Conservation (phyloP, 2,888 invertebrate genomes). For the Muscina levida region DNA sequence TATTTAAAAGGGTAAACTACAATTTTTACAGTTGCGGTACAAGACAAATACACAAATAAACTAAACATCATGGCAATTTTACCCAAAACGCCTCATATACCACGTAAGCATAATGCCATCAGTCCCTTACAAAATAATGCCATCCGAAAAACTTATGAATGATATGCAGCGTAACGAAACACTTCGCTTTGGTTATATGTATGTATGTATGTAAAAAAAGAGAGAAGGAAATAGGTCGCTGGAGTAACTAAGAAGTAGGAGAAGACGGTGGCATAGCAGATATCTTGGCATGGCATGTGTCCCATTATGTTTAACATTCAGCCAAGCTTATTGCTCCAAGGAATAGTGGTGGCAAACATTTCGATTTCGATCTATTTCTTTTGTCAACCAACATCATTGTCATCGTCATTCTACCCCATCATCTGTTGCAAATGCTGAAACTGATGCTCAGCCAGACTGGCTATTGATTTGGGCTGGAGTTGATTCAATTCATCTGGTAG, state of each 20-base stretch:
- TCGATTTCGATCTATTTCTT: constrained; percentile 53
- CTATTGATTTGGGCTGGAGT: constrained; percentile 33
- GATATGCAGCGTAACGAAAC: constrained; percentile 63
- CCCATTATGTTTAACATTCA: constrained; percentile 47
- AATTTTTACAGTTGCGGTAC: too few species aligned
- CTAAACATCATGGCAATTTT: too few species aligned
- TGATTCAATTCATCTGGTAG: constrained; percentile 13
- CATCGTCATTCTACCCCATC: constrained; percentile 45
- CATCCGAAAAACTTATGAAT: constrained; percentile 49
- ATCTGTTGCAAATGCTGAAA: constrained; percentile 9
- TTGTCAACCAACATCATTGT: constrained; percentile 46
- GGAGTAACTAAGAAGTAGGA: constrained; percentile 48
- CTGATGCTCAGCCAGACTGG: constrained; percentile 31
- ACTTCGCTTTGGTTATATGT: constrained; percentile 57
- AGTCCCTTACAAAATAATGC: constrained; percentile 12
- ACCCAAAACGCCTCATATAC: too few species aligned
- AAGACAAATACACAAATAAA: too few species aligned
- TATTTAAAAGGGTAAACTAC: too few species aligned
- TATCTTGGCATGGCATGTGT: constrained; percentile 41
- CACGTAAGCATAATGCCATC: background rate
- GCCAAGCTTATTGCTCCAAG: constrained; percentile 38
- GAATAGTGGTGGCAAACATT: constrained; percentile 70
- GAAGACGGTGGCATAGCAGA: background rate
- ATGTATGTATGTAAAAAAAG: background rate
- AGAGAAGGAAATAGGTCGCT: constrained; percentile 60